phyloP scores from a whole-genome alignment of 2,797 vertebrate species.

The Cyclura pinguis region DNA sequence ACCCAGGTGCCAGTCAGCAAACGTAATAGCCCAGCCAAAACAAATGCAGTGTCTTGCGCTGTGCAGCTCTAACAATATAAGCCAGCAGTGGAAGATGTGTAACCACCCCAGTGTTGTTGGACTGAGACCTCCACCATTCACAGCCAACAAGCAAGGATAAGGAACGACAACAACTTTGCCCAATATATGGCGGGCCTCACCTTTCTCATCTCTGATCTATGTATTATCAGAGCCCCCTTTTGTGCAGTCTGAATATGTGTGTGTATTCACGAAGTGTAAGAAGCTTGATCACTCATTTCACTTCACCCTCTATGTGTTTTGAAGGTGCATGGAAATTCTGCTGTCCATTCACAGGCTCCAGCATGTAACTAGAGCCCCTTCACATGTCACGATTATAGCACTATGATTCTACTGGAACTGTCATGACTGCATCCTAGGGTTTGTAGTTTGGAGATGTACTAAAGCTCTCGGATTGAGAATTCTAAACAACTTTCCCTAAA shows the following conservation, averaged over 20 bases:
- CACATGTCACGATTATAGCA: too few species aligned
- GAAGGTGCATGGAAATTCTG: background rate
- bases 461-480: too few species aligned
- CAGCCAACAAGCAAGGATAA: background rate
- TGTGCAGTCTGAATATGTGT: background rate
- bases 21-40: background rate
- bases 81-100: background rate
- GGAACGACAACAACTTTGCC: background rate
- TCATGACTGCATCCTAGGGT: too few species aligned
- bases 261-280: background rate
- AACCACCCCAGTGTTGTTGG: background rate
- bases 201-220: background rate
- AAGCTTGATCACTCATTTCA: background rate
- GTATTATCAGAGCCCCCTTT: background rate
- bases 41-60: background rate
- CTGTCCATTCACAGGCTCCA: background rate
- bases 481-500: too few species aligned
- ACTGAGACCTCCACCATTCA: background rate
- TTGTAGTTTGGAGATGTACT: too few species aligned
- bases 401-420: too few species aligned
- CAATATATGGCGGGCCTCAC: background rate
- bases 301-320: background rate
- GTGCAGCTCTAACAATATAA: background rate
- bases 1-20: background rate
- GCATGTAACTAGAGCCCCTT: too few species aligned